phyloP scores from a whole-genome alignment of 2,113 vertebrate genomes.

The Anseranas semipalmata region DNA sequence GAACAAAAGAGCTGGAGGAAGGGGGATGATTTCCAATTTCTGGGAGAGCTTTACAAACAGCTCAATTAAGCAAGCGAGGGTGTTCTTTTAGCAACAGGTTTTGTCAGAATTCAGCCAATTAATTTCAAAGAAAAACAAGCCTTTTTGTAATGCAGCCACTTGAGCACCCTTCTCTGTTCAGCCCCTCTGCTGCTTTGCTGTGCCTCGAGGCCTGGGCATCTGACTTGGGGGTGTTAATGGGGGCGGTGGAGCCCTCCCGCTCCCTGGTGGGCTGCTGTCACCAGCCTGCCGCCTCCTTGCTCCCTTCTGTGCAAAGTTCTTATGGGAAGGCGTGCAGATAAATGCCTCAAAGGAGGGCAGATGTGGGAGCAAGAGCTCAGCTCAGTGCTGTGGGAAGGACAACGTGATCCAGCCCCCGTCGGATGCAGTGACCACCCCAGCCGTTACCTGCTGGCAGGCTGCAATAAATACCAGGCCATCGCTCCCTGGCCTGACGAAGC shows the following conservation, averaged over 20 bases:
- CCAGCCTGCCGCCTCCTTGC: background rate
- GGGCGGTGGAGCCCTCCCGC: background rate
- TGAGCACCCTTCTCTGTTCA: background rate
- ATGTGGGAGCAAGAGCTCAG: background rate
- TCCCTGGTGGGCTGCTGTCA: background rate
- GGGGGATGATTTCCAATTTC: background rate
- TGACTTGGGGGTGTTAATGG: background rate
- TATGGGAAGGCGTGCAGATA: background rate
- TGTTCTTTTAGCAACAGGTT: constrained; percentile 24
- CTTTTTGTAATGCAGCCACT: background rate
- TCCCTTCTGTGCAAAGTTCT: background rate
- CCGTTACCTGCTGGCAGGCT: background rate
- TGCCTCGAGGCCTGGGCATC: background rate
- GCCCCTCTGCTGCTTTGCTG: background rate
- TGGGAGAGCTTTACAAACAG: background rate
- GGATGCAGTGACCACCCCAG: background rate
- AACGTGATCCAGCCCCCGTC: background rate
- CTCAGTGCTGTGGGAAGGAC: background rate
- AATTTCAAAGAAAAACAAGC: constrained; percentile 2
- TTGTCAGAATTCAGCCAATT: constrained; percentile 35
- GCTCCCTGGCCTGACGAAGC: background rate
- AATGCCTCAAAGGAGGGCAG: background rate
- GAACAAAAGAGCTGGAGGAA: background rate
- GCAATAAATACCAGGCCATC: too few relatives aligned
- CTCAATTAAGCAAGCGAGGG: constrained; percentile 11